Evolutionary conservation across 2,113 vertebrate genomes (phyloP).

Genomic region (Toxostoma redivivum): DNA sequence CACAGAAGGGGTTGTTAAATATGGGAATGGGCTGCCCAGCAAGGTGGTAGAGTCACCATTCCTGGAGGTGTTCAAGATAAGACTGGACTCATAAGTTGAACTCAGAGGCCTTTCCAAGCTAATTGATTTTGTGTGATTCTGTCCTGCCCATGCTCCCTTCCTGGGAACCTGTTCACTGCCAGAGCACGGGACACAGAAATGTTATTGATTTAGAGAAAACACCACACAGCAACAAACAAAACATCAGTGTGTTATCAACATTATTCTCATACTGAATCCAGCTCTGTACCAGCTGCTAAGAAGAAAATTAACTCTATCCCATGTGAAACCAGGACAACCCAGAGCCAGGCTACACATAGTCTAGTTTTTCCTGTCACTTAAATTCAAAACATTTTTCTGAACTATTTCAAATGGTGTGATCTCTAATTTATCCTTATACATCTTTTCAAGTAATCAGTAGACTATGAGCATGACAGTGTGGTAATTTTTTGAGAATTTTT

Average conservation of each 20-base stretch:
- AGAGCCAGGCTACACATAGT: neutral
- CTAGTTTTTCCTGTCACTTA: neutral
- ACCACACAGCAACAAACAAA: neutral
- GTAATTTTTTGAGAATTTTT: neutral
- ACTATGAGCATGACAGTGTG: neutral
- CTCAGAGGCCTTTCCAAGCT: neutral
- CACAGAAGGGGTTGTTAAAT: neutral
- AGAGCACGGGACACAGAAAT: accelerated
- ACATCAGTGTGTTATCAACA: neutral
- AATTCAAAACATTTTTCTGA: neutral
- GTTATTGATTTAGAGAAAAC: neutral
- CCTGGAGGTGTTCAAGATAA: neutral
- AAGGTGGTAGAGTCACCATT: neutral
- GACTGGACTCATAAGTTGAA: neutral
- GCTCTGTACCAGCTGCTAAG: neutral
- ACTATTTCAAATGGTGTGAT: neutral
- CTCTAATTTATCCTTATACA: neutral
- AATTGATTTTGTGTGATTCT: neutral
- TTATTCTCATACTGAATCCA: neutral
- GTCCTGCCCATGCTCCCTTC: neutral
- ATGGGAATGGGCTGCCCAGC: neutral
- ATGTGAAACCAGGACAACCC: neutral
- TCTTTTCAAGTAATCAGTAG: neutral
- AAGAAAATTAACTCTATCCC: neutral
- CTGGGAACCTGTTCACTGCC: neutral